These are phyloP conservation scores for Drosophila lini DNA, from an alignment of 1,140 invertebrate genomes.

Conservation along the genomic window DNA sequence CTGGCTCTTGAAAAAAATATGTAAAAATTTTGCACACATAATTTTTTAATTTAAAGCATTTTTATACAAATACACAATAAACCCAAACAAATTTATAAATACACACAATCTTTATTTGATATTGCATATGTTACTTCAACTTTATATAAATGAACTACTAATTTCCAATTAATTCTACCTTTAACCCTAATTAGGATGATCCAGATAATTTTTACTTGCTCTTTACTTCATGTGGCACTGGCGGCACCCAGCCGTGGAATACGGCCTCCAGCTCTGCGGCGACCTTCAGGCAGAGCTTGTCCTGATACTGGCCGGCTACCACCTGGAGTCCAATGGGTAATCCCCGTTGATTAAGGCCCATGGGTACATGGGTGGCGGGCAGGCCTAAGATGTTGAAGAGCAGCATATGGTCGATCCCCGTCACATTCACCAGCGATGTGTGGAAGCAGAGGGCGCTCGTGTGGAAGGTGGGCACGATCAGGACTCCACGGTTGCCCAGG, in stretches of 20 bases:
- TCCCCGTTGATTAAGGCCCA: slow-evolving; percentile 88
- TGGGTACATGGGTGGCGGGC: slow-evolving; percentile 90
- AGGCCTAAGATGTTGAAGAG: slow-evolving; percentile 91
- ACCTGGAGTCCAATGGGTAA: slow-evolving; percentile 92
- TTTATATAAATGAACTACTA: slow-evolving; percentile 6
- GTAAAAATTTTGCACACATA: no score
- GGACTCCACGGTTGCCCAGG: slow-evolving; percentile 88
- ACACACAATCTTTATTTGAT: background rate
- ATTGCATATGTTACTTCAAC: background rate
- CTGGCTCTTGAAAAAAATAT: background rate
- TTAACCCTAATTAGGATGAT: slow-evolving; percentile 40
- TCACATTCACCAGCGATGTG: slow-evolving; percentile 86
- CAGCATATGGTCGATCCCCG: slow-evolving; percentile 88
- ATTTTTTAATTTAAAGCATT: no score
- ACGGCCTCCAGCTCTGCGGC: slow-evolving; percentile 90
- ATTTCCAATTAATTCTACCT: slow-evolving; percentile 30
- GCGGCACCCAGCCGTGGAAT: slow-evolving; percentile 91
- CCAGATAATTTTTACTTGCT: slow-evolving; percentile 7
- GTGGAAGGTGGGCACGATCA: slow-evolving; percentile 91
- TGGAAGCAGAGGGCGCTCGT: slow-evolving; percentile 87
- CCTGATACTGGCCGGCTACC: slow-evolving; percentile 88
- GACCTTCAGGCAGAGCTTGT: slow-evolving; percentile 91
- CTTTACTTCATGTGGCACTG: slow-evolving; percentile 62
- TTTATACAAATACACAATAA: background rate
- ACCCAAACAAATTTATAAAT: background rate